Percentiles rank a stretch among this genome's conserved stretches.
Conservation (phyloP, 2,797 vertebrate species). For the Coccyzus lansbergi region DNA sequence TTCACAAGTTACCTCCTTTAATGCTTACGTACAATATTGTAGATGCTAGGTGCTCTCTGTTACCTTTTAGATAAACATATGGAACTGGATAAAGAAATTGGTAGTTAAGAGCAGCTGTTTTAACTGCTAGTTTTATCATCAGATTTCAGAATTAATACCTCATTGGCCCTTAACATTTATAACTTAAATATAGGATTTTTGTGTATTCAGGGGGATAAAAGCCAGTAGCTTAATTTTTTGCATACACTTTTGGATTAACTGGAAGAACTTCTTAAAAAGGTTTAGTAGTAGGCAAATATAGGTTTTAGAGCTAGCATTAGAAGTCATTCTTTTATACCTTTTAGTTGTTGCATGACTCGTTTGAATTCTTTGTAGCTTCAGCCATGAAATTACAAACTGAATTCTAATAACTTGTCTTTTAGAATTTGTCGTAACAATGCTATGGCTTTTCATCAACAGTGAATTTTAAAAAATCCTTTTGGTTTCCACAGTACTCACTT, state of each 20-base stretch:
- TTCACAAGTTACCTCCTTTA: not conserved
- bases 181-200: not conserved
- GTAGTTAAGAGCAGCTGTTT: not conserved
- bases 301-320: not conserved
- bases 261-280: not conserved
- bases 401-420: not conserved
- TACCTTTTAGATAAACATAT: not conserved
- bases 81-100: not conserved
- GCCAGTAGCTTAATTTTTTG: not conserved
- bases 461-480: not conserved
- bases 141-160: not conserved
- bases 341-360: not conserved
- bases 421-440: not conserved
- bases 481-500: accelerated
- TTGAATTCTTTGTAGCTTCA: not conserved
- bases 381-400: not conserved
- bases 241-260: not conserved
- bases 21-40: not conserved
- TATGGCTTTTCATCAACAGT: not conserved
- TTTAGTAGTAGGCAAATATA: not conserved
- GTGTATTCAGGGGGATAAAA: not conserved
- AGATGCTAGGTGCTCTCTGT: not conserved
- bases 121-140: not conserved
- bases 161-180: not conserved
- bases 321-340: not conserved